Base-by-base conservation (phyloP, 2,888 invertebrate genomes). In the Thecocarcelia acutangulata region DNA sequence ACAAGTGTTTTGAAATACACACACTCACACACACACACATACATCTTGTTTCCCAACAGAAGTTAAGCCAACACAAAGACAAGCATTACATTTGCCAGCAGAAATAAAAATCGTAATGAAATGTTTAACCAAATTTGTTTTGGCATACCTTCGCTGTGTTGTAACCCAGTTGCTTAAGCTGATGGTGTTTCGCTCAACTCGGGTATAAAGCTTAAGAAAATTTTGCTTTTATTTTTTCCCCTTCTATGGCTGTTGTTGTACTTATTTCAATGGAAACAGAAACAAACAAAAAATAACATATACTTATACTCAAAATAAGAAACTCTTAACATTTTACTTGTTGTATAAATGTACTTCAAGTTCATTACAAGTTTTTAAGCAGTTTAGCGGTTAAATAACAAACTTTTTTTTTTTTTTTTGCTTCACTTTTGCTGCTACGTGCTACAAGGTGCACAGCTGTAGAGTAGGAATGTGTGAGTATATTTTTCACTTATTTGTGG, bases 351-450 rank as follows among this genome's bases (percentile, higher is more conserved):
- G 83, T 83, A 83, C 82, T 83, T 84, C 84, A 85, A 84, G 85
- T 85, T 84, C 84, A 85, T 84, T 84, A 83, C 79, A 85, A 84
- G 85, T 84, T 84, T 84, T 84, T 84, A 84, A 85, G 85, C 85
- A 84, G 81, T 85, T 85, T 84, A 84, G 85, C 82, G 85, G 84
- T 85, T 83, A 82, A 85, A 83, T 75, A 83, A 78, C 42, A 82
- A 84, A 85, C 80, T 83, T 84, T 66, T 80, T 80, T 33, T 8
- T 8, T 8, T 33, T 33, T 33, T 8, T 3, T 9, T 73, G n/a
- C 59, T 42, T 52, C 11, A n/a, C n/a, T n/a, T 4, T 13, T 15
- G 24, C 46, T 48, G 28, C 17, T 50, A 54, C 63, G 58, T 48
- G 69, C 28, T 37, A 58, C 73, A 48, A 68, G 59, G 69, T 64